These are phyloP conservation scores for Prunella himalayana DNA, from an alignment of 2,113 vertebrate species.

Conservation along the genomic window DNA sequence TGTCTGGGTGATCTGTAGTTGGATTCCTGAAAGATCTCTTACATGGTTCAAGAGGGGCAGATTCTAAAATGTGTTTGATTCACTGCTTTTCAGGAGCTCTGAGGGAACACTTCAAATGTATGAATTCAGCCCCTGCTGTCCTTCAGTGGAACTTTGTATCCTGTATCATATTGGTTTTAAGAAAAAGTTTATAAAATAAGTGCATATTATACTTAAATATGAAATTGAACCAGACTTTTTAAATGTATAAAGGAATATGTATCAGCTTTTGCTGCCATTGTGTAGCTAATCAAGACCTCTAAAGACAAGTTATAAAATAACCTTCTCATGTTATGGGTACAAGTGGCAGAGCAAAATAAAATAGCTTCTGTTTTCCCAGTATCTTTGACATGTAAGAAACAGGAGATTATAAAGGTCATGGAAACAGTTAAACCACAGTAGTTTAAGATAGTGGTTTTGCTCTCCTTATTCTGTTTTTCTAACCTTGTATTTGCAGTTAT, in stretches of 20 bases:
- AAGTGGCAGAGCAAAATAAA: neutral
- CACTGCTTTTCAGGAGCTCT: neutral
- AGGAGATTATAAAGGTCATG: neutral
- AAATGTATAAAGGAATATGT: neutral
- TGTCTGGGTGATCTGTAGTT: neutral
- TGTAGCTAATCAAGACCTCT: neutral
- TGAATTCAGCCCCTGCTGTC: neutral
- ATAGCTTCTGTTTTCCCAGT: neutral
- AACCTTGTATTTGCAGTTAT: constrained; percentile 16
- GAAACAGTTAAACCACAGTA: neutral
- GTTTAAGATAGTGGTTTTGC: neutral
- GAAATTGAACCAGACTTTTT: neutral
- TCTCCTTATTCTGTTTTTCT: constrained; percentile 3
- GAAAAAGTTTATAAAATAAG: neutral
- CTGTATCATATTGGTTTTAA: neutral
- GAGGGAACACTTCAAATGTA: neutral
- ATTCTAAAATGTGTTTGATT: neutral
- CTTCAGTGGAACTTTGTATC: neutral
- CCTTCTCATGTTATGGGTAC: neutral
- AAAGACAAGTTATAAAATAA: neutral
- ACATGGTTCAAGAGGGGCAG: neutral
- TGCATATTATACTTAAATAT: neutral
- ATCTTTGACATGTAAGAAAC: neutral
- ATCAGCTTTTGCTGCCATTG: neutral
- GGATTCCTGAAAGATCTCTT: neutral